phyloP scores from a whole-genome alignment of 2,888 invertebrate genomes.

The Strigamia transsilvanica region DNA sequence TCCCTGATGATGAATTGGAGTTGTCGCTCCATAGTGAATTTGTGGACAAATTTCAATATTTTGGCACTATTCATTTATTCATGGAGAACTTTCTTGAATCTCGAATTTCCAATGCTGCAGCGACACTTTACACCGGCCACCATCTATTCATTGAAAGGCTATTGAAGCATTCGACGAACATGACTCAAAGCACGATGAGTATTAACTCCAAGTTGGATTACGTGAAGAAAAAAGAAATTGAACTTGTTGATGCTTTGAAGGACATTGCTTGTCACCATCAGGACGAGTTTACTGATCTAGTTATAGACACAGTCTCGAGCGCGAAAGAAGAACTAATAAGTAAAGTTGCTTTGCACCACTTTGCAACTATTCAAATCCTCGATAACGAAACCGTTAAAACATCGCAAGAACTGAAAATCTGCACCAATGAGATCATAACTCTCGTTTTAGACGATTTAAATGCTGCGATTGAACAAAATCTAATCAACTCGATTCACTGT shows the following conservation, averaged over 20 bases:
- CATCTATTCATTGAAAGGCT: slow-evolving; percentile 77
- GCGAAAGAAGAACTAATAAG: slow-evolving; percentile 71
- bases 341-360: slow-evolving; percentile 66
- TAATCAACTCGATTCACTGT: slow-evolving; percentile 82
- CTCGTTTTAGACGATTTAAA: slow-evolving; percentile 78
- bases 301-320: slow-evolving; percentile 76
- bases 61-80: slow-evolving; percentile 63
- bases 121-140: slow-evolving; percentile 71
- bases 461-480: slow-evolving; percentile 77
- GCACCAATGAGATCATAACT: slow-evolving; percentile 78
- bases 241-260: slow-evolving; percentile 77
- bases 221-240: slow-evolving; percentile 80
- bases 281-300: slow-evolving; percentile 77
- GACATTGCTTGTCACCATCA: slow-evolving; percentile 78
- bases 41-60: slow-evolving; percentile 67
- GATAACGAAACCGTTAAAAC: slow-evolving; percentile 62
- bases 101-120: slow-evolving; percentile 68
- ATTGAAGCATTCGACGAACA: slow-evolving; percentile 84
- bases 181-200: slow-evolving; percentile 87
- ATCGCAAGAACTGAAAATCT: slow-evolving; percentile 65
- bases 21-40: slow-evolving; percentile 67
- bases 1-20: slow-evolving; percentile 51
- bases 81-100: slow-evolving; percentile 66
- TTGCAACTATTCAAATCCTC: slow-evolving; percentile 63
- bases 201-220: slow-evolving; percentile 83